Base-by-base conservation (phyloP, 2,888 invertebrate genomes). In the Cryptocephalus moraei region DNA sequence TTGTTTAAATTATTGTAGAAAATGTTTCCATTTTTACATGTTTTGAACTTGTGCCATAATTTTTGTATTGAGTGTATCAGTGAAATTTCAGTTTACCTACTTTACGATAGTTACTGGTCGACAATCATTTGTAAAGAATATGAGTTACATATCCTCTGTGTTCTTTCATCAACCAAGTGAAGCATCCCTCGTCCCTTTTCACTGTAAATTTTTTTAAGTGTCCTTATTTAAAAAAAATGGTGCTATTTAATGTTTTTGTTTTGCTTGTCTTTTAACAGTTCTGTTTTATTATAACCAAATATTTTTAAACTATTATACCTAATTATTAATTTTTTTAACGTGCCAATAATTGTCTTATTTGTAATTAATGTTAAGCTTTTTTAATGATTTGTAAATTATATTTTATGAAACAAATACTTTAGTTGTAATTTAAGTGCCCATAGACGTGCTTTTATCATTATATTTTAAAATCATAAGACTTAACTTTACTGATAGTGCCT, bases 221-320 rank as follows among this genome's bases (percentile, higher is more conserved):
- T 57, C 60, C 60, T 60, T 61, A 60, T 50, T 58, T 60, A 53
- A 56, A 53, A 22, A n/a, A 22, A 52, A 57, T 59, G 63, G 63
- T 63, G 63, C 63, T 63, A 62, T 22, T 56, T 55, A 39, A 22
- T 48, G 47, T 51, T 22, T 22, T 22, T 22, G 22, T 49, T 57
- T 54, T 41, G 51, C 51, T 55, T 51, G 43, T 22, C 22, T 52
- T 22, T 46, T 39, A 46, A 47, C 43, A 38, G 40, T 44, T 41
- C 43, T 50, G 46, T 50, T 59, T 57, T 51, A 50, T 52, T 56
- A 54, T 59, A 62, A 61, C 61, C 59, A 61, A 60, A 62, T 56
- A 56, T 52, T 52, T 56, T 51, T 49, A 49, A 22, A 22, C 22
- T 22, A 22, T 22, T 22, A 22, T 22, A 22, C 22, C 6, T 22